Evolutionary conservation across 2,113 vertebrate genomes (phyloP), one percentile per base, ranked within the genome.

Genomic region (Phalacrocorax carbo): DNA sequence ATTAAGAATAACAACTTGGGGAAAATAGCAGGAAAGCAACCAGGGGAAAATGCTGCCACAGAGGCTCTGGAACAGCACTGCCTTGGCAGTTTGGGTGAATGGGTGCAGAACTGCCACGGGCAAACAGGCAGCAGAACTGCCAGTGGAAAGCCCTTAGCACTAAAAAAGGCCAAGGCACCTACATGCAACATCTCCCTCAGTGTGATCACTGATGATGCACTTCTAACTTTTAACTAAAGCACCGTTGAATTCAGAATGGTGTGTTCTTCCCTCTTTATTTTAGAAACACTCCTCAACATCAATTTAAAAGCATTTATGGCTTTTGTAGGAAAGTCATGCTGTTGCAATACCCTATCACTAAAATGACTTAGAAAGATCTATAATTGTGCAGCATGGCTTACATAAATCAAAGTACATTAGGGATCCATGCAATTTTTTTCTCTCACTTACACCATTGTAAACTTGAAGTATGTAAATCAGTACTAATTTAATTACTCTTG

Each of bases 401-500:
- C 21, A 76, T 49, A 92, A 94, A 86, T 84, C 6, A 5, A 94
- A 94, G 36, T 65, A 48, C 32, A 86, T 72, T 88, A 87, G 6
- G 4, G 49, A 85, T 55, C 77, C 81, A 34, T 20, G 25, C 15
- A 87, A 94, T 32, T 30, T 87, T 94, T 87, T 94, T 29, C 14
- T 82, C 58, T 94, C 40, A 61, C n/a, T 36, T 62, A 60, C 5
- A 54, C 30, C 9, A 15, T 13, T 88, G 62, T 48, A 84, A 82
- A 90, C 30, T 81, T 76, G 29, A 94, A 86, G 14, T 44, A 89
- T 65, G 62, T 79, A 91, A 91, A 94, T 87, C 66, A 65, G 91
- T 82, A 42, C 18, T 81, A 87, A 94, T 32, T 82, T 49, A 94
- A 86, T 91, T 94, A 89, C 20, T 85, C 54, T 94, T 94, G 91